Evolutionary conservation across 1,140 invertebrate species (phyloP), one percentile per base, ranked within the genome.

Genomic region (Saccostrea glomerata): DNA sequence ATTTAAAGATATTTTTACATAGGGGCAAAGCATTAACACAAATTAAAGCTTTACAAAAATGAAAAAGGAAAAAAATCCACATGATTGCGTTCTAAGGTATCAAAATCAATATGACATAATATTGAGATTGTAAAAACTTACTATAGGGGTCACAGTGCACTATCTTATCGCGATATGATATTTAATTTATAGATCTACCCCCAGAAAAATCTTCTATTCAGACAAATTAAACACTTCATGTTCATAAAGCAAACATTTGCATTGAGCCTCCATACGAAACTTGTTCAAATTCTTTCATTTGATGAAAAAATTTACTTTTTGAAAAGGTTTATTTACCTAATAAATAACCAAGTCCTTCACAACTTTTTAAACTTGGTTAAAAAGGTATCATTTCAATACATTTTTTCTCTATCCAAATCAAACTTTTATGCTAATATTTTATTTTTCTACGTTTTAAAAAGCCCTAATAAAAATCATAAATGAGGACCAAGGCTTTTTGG

Each of bases 391-490:
- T 77, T 77, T 77, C 25, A 77, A 77, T 77, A 25, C 25, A 25
- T 77, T 77, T 30, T 36, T 77, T 36, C 70, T 30, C 13, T 77
- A 77, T 30, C 15, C 70, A 30, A 77, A 77, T 77, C 70, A 77
- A 77, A 77, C 70, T 77, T 77, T 77, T 77, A 77, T 77, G 30
- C 70, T 30, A 77, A 77, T 77, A 77, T 77, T 77, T 77, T 77
- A 77, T 77, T 77, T 77, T 77, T 77, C 70, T 77, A 77, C 70
- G 25, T 77, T 77, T 77, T 73, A 25, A 77, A 77, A 77, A 77
- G 70, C 11, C 25, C 70, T 30, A 77, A 77, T 77, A 77, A 77
- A 77, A 77, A 77, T 77, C 70, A 77, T 63, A 63, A 25, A 77
- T 77, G 70, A 77, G 70, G 23, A 77, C 25, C 70, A 36, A 36